phyloP scores from a whole-genome alignment of 2,113 vertebrate genomes.

The Hydropotes inermis region DNA sequence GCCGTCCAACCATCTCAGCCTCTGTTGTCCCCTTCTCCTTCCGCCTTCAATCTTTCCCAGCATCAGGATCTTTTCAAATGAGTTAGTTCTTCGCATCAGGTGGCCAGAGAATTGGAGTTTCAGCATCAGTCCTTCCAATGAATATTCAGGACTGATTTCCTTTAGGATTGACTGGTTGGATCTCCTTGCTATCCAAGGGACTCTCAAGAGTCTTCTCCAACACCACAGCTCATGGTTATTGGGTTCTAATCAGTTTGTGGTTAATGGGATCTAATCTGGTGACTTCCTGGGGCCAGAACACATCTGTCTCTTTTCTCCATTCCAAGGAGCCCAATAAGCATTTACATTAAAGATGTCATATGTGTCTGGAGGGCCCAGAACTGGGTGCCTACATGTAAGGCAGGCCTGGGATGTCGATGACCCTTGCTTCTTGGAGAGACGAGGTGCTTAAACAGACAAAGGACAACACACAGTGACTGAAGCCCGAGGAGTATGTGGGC shows the following conservation, averaged over 20 bases:
- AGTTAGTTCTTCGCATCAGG: neutral
- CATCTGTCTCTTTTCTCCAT: neutral
- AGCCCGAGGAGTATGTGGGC: accelerated
- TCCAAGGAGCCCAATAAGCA: neutral
- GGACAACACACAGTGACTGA: accelerated
- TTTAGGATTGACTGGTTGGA: neutral
- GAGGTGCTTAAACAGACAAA: too few relatives aligned
- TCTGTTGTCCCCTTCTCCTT: neutral
- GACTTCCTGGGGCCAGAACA: neutral
- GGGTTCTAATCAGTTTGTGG: neutral
- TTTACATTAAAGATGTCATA: accelerated
- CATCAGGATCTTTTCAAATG: neutral
- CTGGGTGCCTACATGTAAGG: accelerated
- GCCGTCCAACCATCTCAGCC: neutral
- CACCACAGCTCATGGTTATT: neutral
- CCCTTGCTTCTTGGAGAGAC: neutral
- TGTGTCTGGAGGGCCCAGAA: accelerated
- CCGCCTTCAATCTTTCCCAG: neutral
- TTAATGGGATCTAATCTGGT: neutral
- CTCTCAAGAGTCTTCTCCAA: neutral
- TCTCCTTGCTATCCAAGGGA: neutral
- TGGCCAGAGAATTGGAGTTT: neutral
- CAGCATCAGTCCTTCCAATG: neutral
- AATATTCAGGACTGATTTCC: neutral
- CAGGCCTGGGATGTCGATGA: neutral